Evolutionary conservation across 2,113 vertebrate genomes (phyloP).

Genomic region (Baryphthengus martii): DNA sequence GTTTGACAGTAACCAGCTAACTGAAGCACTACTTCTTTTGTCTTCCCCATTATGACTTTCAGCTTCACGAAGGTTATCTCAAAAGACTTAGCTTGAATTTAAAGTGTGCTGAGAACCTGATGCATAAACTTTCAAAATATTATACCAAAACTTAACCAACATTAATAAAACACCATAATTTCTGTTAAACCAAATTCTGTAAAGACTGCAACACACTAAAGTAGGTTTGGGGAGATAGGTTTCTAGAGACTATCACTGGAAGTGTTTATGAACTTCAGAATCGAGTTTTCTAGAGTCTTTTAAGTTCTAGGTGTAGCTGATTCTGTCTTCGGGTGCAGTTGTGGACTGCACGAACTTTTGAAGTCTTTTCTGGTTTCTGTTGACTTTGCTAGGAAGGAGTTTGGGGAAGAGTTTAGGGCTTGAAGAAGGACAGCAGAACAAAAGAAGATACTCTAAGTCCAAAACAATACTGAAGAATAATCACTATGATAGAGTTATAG

Average conservation of each 20-base stretch:
- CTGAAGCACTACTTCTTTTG: not conserved
- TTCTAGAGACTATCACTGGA: not conserved
- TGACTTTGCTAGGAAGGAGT: not conserved
- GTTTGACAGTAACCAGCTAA: not conserved
- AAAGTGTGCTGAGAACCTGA: not conserved
- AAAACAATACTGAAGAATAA: not conserved
- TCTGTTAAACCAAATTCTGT: not conserved
- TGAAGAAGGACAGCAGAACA: not conserved
- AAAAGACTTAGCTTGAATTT: not conserved
- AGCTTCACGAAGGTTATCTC: not conserved
- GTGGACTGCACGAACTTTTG: not conserved
- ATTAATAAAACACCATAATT: not conserved
- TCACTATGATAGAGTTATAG: not conserved
- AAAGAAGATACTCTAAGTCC: not conserved
- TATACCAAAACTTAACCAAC: not conserved
- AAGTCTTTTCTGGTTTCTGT: not conserved
- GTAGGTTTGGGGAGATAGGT: not conserved
- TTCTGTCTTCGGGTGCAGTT: not conserved
- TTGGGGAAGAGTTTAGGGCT: not conserved
- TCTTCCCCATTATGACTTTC: not conserved
- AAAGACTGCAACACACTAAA: not conserved
- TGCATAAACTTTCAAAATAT: not conserved
- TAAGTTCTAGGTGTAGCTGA: not conserved
- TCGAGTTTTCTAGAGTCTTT: not conserved
- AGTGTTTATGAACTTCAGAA: not conserved